These are phyloP conservation scores for Paradoxurus hermaphroditus DNA, from an alignment of 2,113 vertebrate genomes.

Conservation along the genomic window DNA sequence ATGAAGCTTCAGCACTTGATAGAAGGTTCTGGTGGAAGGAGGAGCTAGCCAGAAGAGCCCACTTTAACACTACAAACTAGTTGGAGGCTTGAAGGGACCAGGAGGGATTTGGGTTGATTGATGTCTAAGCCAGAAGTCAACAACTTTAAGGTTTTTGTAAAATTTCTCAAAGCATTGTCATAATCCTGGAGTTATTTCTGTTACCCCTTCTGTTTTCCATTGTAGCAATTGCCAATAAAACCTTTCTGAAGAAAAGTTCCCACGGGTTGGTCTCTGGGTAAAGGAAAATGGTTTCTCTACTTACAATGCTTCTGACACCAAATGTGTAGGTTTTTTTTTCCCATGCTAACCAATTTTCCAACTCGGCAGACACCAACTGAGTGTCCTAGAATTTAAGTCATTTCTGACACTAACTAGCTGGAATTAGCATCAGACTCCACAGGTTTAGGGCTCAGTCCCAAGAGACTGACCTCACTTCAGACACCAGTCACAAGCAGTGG, in stretches of 20 bases:
- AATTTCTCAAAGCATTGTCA: background rate
- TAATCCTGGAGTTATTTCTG: background rate
- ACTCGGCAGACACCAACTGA: background rate
- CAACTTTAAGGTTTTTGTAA: background rate
- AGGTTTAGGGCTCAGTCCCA: background rate
- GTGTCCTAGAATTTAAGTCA: background rate
- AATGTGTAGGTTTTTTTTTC: background rate
- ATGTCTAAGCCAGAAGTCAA: background rate
- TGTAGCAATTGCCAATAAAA: slow-evolving; percentile 1
- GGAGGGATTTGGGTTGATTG: background rate
- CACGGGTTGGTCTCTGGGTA: background rate
- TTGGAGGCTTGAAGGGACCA: background rate
- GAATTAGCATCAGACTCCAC: background rate
- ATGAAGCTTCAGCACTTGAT: background rate
- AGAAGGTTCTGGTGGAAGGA: background rate
- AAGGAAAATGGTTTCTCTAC: background rate
- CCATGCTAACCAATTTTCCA: background rate
- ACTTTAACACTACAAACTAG: background rate
- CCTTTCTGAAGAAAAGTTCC: slow-evolving; percentile 11
- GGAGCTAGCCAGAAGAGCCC: background rate
- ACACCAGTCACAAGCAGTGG: background rate
- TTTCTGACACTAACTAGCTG: background rate
- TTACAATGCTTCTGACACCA: background rate
- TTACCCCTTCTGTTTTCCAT: background rate
- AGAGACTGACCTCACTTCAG: background rate